Conservation (phyloP, 2,113 vertebrate genomes). For the Cynoglossus semilaevis region DNA sequence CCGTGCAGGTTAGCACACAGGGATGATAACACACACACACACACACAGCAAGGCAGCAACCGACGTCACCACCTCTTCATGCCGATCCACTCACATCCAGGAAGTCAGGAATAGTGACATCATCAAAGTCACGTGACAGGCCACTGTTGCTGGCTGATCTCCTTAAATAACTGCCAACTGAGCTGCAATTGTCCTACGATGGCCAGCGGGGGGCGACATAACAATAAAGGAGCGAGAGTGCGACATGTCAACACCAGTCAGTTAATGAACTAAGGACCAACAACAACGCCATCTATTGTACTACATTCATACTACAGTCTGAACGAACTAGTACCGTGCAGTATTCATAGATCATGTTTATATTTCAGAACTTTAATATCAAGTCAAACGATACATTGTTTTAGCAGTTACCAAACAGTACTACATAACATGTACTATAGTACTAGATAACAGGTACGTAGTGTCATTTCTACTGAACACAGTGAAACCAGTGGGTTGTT, state of each 20-base stretch:
- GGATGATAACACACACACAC: background rate
- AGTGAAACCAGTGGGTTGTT: too few relatives aligned
- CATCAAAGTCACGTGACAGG: conserved; percentile 65
- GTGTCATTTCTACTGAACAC: too few relatives aligned
- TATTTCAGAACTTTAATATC: too few relatives aligned
- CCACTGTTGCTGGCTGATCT: conserved; percentile 51
- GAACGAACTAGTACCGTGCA: too few relatives aligned
- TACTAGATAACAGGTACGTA: too few relatives aligned
- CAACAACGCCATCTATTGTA: too few relatives aligned
- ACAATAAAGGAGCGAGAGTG: conserved; percentile 23
- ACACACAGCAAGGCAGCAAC: background rate
- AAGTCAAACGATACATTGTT: too few relatives aligned
- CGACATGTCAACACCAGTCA: background rate
- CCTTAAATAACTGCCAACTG: conserved; percentile 70
- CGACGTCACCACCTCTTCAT: background rate
- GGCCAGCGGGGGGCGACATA: conserved; percentile 53
- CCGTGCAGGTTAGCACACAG: too few relatives aligned
- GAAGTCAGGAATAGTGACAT: conserved; percentile 73
- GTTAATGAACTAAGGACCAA: background rate
- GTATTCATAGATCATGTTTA: too few relatives aligned
- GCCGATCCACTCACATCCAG: conserved; percentile 55
- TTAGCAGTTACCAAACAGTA: too few relatives aligned
- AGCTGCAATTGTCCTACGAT: conserved; percentile 66
- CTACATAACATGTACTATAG: too few relatives aligned
- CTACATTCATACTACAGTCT: too few relatives aligned